Evolutionary conservation across 2,888 invertebrate genomes (phyloP).

Genomic region (Syrista parreyssii): DNA sequence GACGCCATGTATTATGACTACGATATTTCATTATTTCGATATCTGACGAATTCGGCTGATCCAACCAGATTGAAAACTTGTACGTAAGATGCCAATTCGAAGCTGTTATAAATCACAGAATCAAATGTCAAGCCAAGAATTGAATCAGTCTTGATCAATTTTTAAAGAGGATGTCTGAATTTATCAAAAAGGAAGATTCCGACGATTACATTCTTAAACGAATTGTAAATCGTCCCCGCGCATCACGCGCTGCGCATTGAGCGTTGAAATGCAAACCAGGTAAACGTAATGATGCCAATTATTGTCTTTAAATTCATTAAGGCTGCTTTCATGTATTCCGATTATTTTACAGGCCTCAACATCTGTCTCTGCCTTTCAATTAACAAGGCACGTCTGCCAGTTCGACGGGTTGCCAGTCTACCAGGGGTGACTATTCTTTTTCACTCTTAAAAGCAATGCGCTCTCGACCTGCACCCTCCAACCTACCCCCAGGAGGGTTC

Average conservation of each 20-base stretch:
- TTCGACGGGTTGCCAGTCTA: not conserved
- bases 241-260: not conserved
- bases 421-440: not conserved
- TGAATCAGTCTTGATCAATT: not conserved
- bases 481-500: not conserved
- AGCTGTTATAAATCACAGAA: too few relatives aligned
- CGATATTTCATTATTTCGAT: not conserved
- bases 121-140: not conserved
- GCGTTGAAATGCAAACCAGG: not conserved
- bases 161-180: not conserved
- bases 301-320: not conserved
- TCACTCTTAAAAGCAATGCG: not conserved
- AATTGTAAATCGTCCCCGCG: not conserved
- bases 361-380: not conserved
- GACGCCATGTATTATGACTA: not conserved
- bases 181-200: not conserved
- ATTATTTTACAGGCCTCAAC: not conserved
- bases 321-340: not conserved
- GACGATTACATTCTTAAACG: not conserved
- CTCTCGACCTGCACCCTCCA: not conserved
- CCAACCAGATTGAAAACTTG: too few relatives aligned
- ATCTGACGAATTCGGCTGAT: not conserved
- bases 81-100: too few relatives aligned
- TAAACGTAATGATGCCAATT: not conserved
- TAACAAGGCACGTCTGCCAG: not conserved